Conservation (phyloP, 2,113 vertebrate genomes). For the Suricata suricatta region DNA sequence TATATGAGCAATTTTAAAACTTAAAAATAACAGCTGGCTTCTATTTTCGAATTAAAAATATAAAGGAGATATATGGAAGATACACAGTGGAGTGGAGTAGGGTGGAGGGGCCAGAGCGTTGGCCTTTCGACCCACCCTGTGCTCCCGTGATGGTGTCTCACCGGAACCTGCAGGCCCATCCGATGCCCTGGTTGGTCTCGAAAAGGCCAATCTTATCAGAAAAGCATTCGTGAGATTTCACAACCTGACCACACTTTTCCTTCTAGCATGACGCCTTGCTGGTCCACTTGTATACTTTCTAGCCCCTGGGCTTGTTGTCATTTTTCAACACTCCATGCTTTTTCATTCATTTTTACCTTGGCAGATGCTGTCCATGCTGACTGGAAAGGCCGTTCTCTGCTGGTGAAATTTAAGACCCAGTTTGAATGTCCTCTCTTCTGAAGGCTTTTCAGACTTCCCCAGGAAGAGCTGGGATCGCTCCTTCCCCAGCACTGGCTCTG, state of each 20-base stretch:
- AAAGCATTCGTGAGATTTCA: neutral
- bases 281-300: neutral
- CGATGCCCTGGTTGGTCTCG: neutral
- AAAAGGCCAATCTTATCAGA: neutral
- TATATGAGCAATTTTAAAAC: neutral
- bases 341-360: neutral
- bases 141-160: neutral
- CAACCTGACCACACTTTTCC: neutral
- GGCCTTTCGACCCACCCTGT: neutral
- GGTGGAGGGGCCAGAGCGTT: neutral
- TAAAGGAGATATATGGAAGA: neutral
- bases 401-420: neutral
- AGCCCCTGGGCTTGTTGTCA: neutral
- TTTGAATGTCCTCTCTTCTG: neutral
- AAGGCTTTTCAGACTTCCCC: neutral
- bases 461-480: neutral
- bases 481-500: neutral
- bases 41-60: conserved; percentile 23
- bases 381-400: neutral
- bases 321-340: neutral
- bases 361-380: neutral
- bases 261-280: neutral
- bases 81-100: neutral
- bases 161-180: neutral
- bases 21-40: neutral